Evolutionary conservation across 2,888 invertebrate genomes (phyloP), one percentile per base, ranked within the genome.

Genomic region (Noctua janthina): DNA sequence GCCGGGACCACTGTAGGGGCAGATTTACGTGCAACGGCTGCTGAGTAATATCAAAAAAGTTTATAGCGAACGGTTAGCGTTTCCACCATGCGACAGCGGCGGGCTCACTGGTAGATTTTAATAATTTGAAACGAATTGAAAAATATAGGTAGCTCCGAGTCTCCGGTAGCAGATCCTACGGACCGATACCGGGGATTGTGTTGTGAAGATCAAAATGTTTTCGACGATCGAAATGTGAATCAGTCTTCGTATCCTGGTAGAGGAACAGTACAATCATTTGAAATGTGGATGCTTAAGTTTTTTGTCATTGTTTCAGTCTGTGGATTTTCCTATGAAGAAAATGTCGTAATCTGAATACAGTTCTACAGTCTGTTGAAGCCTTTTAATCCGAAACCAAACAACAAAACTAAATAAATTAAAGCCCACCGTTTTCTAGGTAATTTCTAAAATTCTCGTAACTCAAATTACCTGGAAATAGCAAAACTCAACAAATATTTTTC

Each of bases 1-100:
- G 92, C 94, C 89, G 93, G 94, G 94, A 96, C 96, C 94, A 96
- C 93, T 95, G 95, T 94, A 93, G 95, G 95, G 95, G 95, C 94
- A 96, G 95, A 96, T 96, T 96, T 96, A 96, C 96, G 96, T 95
- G 95, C 95, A 94, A 89, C 94, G 94, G 95, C 93, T 95, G 96
- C 95, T 95, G 95, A 95, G 93, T 95, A 96, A 96, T 96, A 96
- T 96, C 95, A 96, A 96, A 96, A 96, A 96, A 96, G 95, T 96
- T 96, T 96, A 95, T 94, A 94, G 93, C 92, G 89, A 95, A 94
- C 94, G 93, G 92, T 93, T 92, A 93, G 91, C 93, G 91, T 92
- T 89, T 86, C 88, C 86, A 88, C 83, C 81, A 89, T 88, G 92
- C 91, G 93, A 91, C 92, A 91, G 88, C 68, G 77, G 76, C 88